Conservation (phyloP, 2,113 vertebrate species). For the Zosterops japonicus region DNA sequence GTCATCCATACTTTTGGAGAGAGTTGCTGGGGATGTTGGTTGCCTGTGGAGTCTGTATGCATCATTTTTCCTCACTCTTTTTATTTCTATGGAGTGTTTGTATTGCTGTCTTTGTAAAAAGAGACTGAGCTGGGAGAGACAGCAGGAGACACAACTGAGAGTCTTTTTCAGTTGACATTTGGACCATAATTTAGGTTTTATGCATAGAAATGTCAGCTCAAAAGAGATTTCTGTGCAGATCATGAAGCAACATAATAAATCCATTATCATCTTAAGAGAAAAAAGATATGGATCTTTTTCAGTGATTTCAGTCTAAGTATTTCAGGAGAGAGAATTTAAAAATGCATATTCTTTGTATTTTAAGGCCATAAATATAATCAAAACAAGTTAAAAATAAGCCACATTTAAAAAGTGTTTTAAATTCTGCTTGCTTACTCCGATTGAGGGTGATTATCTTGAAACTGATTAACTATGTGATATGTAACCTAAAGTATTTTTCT, state of each 20-base stretch:
- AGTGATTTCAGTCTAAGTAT: not conserved
- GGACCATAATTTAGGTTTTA: not conserved
- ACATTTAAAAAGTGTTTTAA: not conserved
- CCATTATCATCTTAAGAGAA: not conserved
- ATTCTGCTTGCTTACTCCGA: not conserved
- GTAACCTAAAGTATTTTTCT: not conserved
- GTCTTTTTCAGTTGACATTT: not conserved
- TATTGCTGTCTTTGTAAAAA: not conserved
- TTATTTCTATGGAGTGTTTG: not conserved
- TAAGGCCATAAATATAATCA: not conserved
- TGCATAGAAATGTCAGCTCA: not conserved
- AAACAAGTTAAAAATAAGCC: not conserved
- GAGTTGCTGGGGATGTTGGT: not conserved
- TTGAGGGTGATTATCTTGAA: not conserved
- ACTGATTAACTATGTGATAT: not conserved
- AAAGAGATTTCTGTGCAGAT: not conserved
- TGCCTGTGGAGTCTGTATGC: not conserved
- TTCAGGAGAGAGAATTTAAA: not conserved
- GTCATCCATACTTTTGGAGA: not conserved
- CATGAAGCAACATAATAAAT: not conserved
- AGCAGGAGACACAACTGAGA: not conserved
- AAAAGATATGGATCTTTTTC: not conserved
- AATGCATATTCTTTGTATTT: not conserved
- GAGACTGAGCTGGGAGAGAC: not conserved
- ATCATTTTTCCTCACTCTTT: not conserved